phyloP scores from a whole-genome alignment of 2,888 invertebrate species.

The Eupithecia centaureata region DNA sequence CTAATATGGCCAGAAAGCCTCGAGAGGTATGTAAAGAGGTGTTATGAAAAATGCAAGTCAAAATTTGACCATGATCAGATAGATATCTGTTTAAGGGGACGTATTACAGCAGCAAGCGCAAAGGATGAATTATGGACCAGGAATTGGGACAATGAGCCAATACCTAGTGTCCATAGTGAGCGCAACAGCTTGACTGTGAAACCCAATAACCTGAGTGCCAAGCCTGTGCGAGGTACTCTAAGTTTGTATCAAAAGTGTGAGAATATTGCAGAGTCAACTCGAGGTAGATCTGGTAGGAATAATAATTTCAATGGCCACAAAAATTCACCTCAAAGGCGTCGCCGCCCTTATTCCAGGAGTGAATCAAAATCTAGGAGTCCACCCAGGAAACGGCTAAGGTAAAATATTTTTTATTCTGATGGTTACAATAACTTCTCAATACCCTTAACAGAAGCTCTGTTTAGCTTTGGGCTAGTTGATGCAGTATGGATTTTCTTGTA shows the following conservation, averaged over 20 bases:
- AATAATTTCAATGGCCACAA: constrained; percentile 56
- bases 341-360: constrained; percentile 68
- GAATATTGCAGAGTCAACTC: constrained; percentile 57
- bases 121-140: constrained; percentile 94
- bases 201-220: constrained; percentile 86
- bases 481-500: too few species aligned
- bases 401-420: constrained; percentile 32
- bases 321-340: constrained; percentile 67
- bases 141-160: constrained; percentile 97
- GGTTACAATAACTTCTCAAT: too few species aligned
- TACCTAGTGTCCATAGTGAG: constrained; percentile 94
- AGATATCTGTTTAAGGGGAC: constrained; percentile 96
- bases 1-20: constrained; percentile 91
- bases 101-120: constrained; percentile 95
- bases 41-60: constrained; percentile 95
- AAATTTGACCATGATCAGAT: constrained; percentile 96
- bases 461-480: too few species aligned
- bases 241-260: constrained; percentile 84
- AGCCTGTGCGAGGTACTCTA: constrained; percentile 84
- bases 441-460: too few species aligned
- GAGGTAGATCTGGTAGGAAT: constrained; percentile 55
- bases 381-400: constrained; percentile 79
- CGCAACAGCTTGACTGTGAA: constrained; percentile 87
- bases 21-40: constrained; percentile 94
- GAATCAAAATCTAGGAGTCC: constrained; percentile 79